These are phyloP conservation scores for Luffia ferchaultella DNA, from an alignment of 2,888 invertebrate genomes.

Conservation along the genomic window DNA sequence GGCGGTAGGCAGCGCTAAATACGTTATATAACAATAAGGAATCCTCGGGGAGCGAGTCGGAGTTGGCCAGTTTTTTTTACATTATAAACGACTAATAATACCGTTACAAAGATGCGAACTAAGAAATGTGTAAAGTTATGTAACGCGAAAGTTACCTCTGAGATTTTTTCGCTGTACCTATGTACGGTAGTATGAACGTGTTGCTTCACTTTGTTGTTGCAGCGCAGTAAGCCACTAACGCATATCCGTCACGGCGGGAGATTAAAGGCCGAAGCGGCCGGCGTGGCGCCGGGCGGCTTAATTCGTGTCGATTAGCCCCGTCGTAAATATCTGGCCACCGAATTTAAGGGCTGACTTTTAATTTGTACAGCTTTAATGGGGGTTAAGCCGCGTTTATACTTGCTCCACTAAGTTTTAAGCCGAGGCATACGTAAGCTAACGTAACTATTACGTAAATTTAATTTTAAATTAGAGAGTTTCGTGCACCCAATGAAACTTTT, in stretches of 20 bases:
- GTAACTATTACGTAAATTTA: not conserved
- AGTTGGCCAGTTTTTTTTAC: too few relatives aligned
- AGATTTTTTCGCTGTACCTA: too few relatives aligned
- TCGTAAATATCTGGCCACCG: conserved; percentile 58
- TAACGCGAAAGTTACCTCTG: too few relatives aligned
- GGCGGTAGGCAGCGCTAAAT: too few relatives aligned
- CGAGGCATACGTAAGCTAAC: not conserved
- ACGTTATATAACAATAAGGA: too few relatives aligned
- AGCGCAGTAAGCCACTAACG: not conserved
- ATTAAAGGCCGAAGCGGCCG: not conserved
- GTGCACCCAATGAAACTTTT: not conserved
- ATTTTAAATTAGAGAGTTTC: not conserved
- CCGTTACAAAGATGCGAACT: too few relatives aligned
- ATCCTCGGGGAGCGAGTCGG: too few relatives aligned
- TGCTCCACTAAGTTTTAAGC: not conserved
- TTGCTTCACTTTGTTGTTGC: not conserved
- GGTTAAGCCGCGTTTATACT: conserved; percentile 30
- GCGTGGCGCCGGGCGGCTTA: conserved; percentile 26
- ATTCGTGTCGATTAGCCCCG: conserved; percentile 48
- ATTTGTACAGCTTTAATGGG: conserved; percentile 50
- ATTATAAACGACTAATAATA: too few relatives aligned
- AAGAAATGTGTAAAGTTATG: too few relatives aligned
- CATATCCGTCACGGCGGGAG: not conserved
- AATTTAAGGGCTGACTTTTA: conserved; percentile 56
- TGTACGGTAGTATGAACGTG: too few relatives aligned